These are phyloP conservation scores for Xiphophorus birchmanni DNA, from an alignment of 2,797 vertebrate genomes.

Conservation along the genomic window DNA sequence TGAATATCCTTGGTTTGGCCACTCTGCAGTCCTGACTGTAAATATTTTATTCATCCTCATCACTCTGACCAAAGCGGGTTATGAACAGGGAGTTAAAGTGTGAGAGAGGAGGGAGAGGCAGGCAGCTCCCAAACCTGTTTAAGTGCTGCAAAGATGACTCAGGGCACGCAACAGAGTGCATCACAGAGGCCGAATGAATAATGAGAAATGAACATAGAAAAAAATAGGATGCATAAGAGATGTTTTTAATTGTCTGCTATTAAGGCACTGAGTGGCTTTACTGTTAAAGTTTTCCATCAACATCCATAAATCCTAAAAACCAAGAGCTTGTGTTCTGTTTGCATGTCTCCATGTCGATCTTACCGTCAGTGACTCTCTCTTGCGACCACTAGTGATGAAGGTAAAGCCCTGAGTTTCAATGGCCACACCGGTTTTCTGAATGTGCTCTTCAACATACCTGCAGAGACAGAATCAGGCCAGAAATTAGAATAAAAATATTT, in stretches of 20 bases:
- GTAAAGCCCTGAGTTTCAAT: conserved; percentile 87
- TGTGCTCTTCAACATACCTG: conserved; percentile 87
- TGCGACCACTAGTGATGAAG: conserved; percentile 84
- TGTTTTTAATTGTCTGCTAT: background rate
- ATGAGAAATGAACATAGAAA: background rate
- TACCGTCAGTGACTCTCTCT: conserved; percentile 85
- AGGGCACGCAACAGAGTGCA: background rate
- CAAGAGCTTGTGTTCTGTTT: background rate
- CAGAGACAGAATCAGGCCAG: conserved; percentile 22
- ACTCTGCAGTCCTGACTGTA: conserved; percentile 64
- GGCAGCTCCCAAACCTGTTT: conserved; percentile 42
- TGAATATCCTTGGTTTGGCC: conserved; percentile 38
- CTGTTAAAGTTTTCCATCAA: background rate
- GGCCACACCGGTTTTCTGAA: conserved; percentile 85
- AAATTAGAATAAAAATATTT: no score
- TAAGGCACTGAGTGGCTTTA: background rate
- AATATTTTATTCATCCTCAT: conserved; percentile 74
- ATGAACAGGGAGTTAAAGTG: conserved; percentile 38
- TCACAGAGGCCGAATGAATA: background rate
- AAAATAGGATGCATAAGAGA: background rate
- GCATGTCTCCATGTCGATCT: conserved; percentile 31
- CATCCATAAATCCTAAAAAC: background rate
- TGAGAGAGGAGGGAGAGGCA: conserved; percentile 42
- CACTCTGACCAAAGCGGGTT: conserved; percentile 56
- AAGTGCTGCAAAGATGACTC: conserved; percentile 46